These are phyloP conservation scores for Hycleus phaleratus DNA, from an alignment of 1,140 invertebrate genomes.

Conservation along the genomic window DNA sequence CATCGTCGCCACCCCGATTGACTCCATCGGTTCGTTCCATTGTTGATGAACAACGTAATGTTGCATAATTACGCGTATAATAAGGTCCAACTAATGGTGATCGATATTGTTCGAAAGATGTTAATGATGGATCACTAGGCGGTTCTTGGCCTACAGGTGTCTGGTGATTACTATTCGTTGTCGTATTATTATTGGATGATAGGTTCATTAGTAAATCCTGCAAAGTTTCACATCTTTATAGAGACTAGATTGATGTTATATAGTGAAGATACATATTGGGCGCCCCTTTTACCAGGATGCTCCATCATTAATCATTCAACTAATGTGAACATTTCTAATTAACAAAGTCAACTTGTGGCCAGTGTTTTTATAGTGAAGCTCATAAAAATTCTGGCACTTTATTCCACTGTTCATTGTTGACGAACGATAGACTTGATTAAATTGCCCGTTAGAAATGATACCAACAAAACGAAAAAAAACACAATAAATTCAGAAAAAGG, in stretches of 20 bases:
- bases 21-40: background rate
- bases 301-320: no score
- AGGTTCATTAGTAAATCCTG: slow-evolving; percentile 53
- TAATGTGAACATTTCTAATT: no score
- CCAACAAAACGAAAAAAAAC: no score
- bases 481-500: background rate
- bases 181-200: slow-evolving; percentile 44
- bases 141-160: slow-evolving; percentile 42
- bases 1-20: background rate
- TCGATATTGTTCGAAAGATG: slow-evolving; percentile 48
- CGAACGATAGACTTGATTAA: no score
- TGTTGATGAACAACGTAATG: slow-evolving; percentile 25
- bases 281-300: no score
- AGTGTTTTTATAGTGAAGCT: no score
- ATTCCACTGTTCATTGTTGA: background rate
- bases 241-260: no score
- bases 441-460: no score
- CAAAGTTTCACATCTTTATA: background rate
- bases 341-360: no score
- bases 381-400: background rate
- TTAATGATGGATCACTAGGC: slow-evolving; percentile 39
- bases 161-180: slow-evolving; percentile 39
- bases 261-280: no score
- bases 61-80: slow-evolving; percentile 29
- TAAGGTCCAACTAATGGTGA: slow-evolving; percentile 44